These are phyloP conservation scores for Miniopterus natalensis DNA, from an alignment of 2,113 vertebrate genomes.

Conservation along the genomic window DNA sequence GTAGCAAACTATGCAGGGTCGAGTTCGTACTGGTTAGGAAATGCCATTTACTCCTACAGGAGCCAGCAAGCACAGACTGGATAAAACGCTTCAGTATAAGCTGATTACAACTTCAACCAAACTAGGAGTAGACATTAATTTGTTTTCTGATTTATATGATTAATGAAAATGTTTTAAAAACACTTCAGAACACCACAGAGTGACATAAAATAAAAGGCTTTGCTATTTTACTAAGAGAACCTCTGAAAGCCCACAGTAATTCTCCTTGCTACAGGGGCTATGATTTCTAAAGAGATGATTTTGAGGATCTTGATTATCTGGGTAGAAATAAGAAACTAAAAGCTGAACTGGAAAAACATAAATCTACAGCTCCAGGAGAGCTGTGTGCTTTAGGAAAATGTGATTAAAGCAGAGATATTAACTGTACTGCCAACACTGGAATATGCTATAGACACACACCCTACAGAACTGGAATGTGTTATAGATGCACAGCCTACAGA, in stretches of 20 bases:
- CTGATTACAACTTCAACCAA: neutral
- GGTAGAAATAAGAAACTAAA: neutral
- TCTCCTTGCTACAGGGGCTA: neutral
- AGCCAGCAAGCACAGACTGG: neutral
- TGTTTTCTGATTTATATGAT: constrained; percentile 23
- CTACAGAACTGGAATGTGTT: neutral
- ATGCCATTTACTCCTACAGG: neutral
- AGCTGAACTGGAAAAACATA: neutral
- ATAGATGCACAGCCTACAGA: no score
- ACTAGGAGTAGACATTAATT: neutral
- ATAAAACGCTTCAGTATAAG: neutral
- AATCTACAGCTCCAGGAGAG: neutral
- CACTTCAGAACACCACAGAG: neutral
- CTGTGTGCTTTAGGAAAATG: neutral
- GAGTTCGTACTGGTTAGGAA: neutral
- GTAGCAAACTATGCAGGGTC: neutral
- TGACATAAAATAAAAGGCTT: constrained; percentile 17
- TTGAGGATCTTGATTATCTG: neutral
- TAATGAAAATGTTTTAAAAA: neutral
- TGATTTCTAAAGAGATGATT: neutral
- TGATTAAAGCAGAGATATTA: neutral
- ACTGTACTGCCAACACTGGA: neutral
- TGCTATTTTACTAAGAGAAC: neutral
- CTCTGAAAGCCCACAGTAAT: neutral
- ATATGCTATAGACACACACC: neutral